Base-by-base conservation (phyloP, 2,888 invertebrate genomes). In the Sinhomidia bicolor region DNA sequence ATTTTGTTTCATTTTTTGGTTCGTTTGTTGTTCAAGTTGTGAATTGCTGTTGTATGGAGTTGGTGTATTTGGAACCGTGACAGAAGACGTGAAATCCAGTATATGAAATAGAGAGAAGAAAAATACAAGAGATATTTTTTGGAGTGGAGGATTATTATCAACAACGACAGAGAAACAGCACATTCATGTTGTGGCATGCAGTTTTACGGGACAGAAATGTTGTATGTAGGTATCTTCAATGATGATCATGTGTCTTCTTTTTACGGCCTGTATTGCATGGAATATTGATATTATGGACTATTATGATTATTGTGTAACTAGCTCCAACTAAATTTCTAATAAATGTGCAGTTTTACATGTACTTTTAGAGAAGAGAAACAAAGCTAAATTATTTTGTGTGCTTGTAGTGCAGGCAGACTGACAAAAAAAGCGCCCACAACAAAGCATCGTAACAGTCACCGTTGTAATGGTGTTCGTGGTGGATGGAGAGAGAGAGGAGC, bases 351-450 rank as follows among this genome's bases (percentile, higher is more conserved):
- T 65, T 60, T n/a, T n/a, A n/a, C n/a, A 60, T n/a, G 32, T 20
- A 12, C 57, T 57, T 57, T 12, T 20, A 65, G 65, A 65, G 32
- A 32, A 9, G n/a, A 32, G 0, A 32, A 32, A 3, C 6, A 65
- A 65, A 32, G 17, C 29, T 78, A 54, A 32, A 78, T 57, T 78
- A 17, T 32, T 78, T 17, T 71, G 47, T 23, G 20, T 44, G 41
- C 12, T 47, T 20, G 62, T 26, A 6, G 44, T 17, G 12, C 51
- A 20, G 23, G 14, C 44, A 1, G 14, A 51, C 62, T 68, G 81
- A 82, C 57, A 32, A 82, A 68, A 82, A 82, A 68, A 82, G 81
- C 68, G 81, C 68, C 68, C 81, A 82, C 65, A 82, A 82, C 65
- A 82, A 65, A 80, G 17, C 57, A 65, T 76, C 51, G 20, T 47